Conservation (phyloP, 2,797 vertebrate species). For the Labeo calbasu region DNA sequence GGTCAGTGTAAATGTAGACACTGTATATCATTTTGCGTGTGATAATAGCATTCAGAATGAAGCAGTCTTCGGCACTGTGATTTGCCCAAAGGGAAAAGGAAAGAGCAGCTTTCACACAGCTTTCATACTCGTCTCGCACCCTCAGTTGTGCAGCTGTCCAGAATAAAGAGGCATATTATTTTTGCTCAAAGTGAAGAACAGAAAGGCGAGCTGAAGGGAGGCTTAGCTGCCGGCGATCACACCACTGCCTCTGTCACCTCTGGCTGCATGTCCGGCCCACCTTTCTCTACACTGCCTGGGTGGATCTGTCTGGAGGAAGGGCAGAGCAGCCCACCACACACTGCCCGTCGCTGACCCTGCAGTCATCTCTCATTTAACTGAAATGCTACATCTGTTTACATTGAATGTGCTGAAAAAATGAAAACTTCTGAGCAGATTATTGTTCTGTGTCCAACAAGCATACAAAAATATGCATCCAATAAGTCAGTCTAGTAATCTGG, state of each 20-base stretch:
- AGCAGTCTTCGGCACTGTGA: background rate
- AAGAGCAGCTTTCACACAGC: conserved; percentile 34
- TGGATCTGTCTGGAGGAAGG: conserved; percentile 26
- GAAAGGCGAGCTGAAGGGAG: conserved; percentile 41
- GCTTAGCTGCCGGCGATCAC: conserved; percentile 45
- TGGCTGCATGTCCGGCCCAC: conserved; percentile 23
- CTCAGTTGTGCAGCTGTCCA: conserved; percentile 53
- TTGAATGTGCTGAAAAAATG: no score
- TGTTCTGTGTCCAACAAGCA: no score
- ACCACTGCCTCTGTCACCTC: conserved; percentile 49
- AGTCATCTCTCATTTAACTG: no score
- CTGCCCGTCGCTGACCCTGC: background rate
- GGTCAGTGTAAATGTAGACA: background rate
- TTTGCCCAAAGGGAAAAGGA: conserved; percentile 28
- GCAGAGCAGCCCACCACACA: background rate
- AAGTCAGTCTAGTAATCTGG: no score
- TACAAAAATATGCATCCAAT: no score
- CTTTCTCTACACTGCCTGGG: conserved; percentile 13
- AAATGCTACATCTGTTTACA: background rate
- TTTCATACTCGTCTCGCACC: conserved; percentile 52
- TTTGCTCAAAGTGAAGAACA: conserved; percentile 37
- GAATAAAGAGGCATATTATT: conserved; percentile 48
- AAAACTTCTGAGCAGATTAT: no score
- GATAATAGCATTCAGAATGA: conserved; percentile 13
- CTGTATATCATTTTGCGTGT: background rate